Base-by-base conservation (phyloP, 2,113 vertebrate species). In the Laticauda colubrina region DNA sequence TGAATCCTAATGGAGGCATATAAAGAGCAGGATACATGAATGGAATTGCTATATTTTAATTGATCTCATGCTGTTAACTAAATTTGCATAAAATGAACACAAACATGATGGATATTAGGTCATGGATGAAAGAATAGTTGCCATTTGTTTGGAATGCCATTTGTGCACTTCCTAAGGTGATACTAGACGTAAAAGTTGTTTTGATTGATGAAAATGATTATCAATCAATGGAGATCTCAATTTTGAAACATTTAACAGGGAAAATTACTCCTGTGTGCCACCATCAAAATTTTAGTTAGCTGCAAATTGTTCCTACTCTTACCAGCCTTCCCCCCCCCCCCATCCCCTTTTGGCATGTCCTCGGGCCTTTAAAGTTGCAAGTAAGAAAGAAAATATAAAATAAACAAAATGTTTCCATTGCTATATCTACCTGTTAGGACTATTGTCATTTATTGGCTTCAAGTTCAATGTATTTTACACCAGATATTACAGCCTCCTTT, bases 171-270 rank as follows among this genome's bases (percentile, higher is more conserved):
- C 92, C 88, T 48, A 64, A 57, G 75, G 92, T 89, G 69, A 88
- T 48, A 87, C n/a, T 57, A 14, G 26, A 90, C 29, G n/a, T 87
- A 81, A 89, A 57, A 90, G 75, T 93, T 61, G 45, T 26, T 45
- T 90, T 93, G 75, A 93, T 90, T 59, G 56, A 90, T 90, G 89
- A 57, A 90, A 90, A 93, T 89, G 29, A 61, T 93, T 86, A 93
- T 57, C 88, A 87, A 45, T 86, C 88, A 93, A 54, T 86, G 23
- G 75, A 93, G 92, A 92, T 85, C 45, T 85, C 55, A 39, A 29
- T 59, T 89, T 92, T 92, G 54, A 55, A n/a, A 29, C 48, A 55
- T 89, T 92, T 89, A 92, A 43, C 24, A 88, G 69, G 54, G 64
- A 59, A 89, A 89, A 85, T 51, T 48, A 48, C n/a, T 81, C n/a